These are phyloP conservation scores for Macrobrachium nipponense DNA, from an alignment of 1,140 invertebrate genomes.

Conservation along the genomic window DNA sequence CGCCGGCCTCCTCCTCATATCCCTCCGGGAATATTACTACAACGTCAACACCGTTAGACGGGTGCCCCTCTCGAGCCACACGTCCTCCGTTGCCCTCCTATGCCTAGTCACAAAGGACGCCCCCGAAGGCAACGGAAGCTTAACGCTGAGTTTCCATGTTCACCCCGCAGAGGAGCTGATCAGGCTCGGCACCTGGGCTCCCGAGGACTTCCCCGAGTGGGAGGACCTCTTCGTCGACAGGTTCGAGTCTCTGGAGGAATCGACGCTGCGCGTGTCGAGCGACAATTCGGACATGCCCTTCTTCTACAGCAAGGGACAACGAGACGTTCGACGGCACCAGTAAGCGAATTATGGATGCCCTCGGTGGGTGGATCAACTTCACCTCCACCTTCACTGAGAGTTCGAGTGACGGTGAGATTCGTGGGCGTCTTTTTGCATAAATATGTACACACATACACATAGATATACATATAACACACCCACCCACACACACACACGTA, in stretches of 20 bases:
- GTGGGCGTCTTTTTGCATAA: too few relatives aligned
- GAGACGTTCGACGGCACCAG: slow-evolving; percentile 8
- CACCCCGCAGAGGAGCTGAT: not conserved
- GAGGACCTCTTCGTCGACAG: slow-evolving; percentile 17
- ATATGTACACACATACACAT: too few relatives aligned
- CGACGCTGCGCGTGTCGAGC: not conserved
- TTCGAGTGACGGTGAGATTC: slow-evolving; percentile 4
- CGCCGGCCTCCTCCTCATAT: too few relatives aligned
- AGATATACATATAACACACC: too few relatives aligned
- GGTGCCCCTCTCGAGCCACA: too few relatives aligned
- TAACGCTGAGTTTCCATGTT: too few relatives aligned
- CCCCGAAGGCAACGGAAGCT: too few relatives aligned
- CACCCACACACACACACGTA: too few relatives aligned
- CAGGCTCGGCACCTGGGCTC: slow-evolving; percentile 15
- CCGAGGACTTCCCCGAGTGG: slow-evolving; percentile 8
- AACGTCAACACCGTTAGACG: too few relatives aligned
- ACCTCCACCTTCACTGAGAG: not conserved
- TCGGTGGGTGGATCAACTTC: slow-evolving; percentile 33
- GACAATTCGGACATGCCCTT: slow-evolving; percentile 20
- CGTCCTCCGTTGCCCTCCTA: too few relatives aligned
- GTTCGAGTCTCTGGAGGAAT: not conserved
- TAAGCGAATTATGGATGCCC: slow-evolving; percentile 4
- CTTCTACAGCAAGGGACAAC: not conserved
- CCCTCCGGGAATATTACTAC: too few relatives aligned
- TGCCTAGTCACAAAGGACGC: too few relatives aligned